Evolutionary conservation across 1,140 invertebrate species (phyloP).

Genomic region (Zeugodacus cucurbitae): DNA sequence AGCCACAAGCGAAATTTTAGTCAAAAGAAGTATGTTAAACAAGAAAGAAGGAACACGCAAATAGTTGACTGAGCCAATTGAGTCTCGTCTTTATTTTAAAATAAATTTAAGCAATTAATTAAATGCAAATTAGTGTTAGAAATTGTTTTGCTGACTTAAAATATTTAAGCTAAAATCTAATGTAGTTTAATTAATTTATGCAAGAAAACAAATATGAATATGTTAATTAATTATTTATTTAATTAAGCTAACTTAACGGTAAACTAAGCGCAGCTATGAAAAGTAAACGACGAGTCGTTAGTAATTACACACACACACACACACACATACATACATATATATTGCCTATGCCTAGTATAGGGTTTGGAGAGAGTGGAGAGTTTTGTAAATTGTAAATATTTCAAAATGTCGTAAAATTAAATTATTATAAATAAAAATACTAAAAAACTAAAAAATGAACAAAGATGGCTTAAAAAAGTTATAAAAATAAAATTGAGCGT

Average conservation of each 20-base stretch:
- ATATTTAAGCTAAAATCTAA: not conserved
- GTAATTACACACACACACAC: not conserved
- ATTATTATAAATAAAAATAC: not conserved
- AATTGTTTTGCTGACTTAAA: not conserved
- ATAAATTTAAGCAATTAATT: not conserved
- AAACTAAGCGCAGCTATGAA: not conserved
- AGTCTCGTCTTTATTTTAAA: constrained; percentile 56
- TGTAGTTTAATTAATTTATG: not conserved
- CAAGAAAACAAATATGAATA: not conserved
- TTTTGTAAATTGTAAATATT: not conserved
- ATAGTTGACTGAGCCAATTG: constrained; percentile 65
- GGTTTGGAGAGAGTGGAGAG: not conserved
- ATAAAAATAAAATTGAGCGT: not conserved
- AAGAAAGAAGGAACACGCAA: constrained; percentile 44
- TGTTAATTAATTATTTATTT: not conserved
- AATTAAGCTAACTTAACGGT: not conserved
- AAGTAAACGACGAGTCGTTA: constrained; percentile 1
- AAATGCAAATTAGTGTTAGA: not conserved
- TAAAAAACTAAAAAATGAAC: not conserved
- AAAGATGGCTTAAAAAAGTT: not conserved
- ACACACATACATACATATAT: not conserved
- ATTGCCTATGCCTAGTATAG: not conserved
- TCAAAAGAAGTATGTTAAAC: constrained; percentile 21
- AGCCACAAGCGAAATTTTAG: not conserved
- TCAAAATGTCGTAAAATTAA: not conserved